Evolutionary conservation across 2,797 vertebrate species (phyloP).

Genomic region (Mus spretus): DNA sequence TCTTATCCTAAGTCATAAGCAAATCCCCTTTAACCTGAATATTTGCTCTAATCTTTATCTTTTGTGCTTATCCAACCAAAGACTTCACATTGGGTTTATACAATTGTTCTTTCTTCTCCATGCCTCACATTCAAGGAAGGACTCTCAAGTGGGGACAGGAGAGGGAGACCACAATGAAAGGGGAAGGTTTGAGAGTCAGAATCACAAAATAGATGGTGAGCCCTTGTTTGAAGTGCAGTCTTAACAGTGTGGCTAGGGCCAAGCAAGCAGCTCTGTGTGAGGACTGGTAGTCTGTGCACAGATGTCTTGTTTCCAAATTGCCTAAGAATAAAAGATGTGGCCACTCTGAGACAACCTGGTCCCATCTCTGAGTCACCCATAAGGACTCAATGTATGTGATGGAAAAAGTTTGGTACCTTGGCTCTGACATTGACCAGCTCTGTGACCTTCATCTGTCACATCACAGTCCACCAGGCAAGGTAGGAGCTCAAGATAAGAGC

Average conservation of each 20-base stretch:
- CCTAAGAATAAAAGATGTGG: conserved; percentile 8
- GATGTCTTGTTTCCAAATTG: conserved; percentile 40
- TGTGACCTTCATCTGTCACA: neutral
- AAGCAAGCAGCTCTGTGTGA: neutral
- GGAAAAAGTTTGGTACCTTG: neutral
- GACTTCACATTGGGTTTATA: neutral
- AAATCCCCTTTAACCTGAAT: conserved; percentile 9
- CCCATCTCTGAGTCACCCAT: neutral
- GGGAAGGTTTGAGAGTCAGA: conserved; percentile 24
- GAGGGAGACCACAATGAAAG: neutral
- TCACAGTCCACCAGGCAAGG: neutral
- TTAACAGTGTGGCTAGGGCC: neutral
- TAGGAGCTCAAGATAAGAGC: too few relatives aligned
- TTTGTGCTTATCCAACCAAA: conserved; percentile 26
- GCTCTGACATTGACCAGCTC: conserved; percentile 2
- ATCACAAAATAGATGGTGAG: neutral
- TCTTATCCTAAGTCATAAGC: conserved; percentile 23
- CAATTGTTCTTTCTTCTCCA: conserved; percentile 27
- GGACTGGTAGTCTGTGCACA: neutral
- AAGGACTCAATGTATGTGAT: neutral
- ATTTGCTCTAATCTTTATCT: conserved; percentile 8
- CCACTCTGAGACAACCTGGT: neutral
- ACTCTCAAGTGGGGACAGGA: neutral
- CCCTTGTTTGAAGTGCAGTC: neutral
- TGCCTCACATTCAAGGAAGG: conserved; percentile 6